Evolutionary conservation across 2,113 vertebrate genomes (phyloP).

Genomic region (Macaca nemestrina): DNA sequence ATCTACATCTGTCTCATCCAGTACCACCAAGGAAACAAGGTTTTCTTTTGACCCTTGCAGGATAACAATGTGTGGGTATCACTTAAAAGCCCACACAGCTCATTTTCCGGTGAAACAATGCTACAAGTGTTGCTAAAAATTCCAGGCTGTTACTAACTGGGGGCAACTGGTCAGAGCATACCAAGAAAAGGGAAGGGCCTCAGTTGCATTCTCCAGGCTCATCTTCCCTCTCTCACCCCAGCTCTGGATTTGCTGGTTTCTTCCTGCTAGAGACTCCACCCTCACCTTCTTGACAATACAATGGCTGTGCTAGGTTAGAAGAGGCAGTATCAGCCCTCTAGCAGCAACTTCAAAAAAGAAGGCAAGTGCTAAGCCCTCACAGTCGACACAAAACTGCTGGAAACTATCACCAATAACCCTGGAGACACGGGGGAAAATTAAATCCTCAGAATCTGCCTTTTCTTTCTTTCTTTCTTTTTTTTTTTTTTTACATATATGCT

Average conservation of each 20-base stretch:
- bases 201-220: too few species aligned
- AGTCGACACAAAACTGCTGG: not conserved
- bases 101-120: constrained; percentile 2
- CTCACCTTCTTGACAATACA: not conserved
- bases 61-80: not conserved
- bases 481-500: not conserved
- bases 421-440: not conserved
- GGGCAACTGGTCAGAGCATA: not conserved
- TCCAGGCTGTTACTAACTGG: not conserved
- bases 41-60: not conserved
- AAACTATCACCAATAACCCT: not conserved
- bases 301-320: not conserved
- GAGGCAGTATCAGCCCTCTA: not conserved
- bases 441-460: not conserved
- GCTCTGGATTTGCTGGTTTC: not conserved
- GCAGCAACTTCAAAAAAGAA: not conserved
- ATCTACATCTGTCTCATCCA: not conserved
- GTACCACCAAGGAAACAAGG: not conserved
- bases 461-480: not conserved
- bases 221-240: not conserved
- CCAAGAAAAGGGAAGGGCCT: not conserved
- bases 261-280: not conserved
- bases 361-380: not conserved
- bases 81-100: constrained; percentile 6
- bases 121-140: constrained; percentile 12